Evolutionary conservation across 2,888 invertebrate species (phyloP).

Genomic region (Aspidapion aeneum): DNA sequence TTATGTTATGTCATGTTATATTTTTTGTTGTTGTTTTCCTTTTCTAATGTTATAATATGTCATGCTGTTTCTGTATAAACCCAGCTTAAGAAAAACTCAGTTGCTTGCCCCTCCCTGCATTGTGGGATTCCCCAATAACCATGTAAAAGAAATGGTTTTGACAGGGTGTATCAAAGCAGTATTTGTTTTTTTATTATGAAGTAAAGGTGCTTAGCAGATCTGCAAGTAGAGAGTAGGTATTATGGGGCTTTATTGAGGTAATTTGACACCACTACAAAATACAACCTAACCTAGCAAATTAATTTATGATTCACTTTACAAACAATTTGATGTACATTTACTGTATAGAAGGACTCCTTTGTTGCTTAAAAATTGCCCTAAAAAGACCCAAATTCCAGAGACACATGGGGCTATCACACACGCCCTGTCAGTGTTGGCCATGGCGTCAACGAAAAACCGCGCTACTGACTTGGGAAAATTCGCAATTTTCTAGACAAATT

Average conservation of each 20-base stretch:
- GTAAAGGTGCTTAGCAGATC: too few species aligned
- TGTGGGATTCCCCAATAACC: too few species aligned
- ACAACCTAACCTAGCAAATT: not conserved
- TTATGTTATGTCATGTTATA: too few species aligned
- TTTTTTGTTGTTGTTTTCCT: too few species aligned
- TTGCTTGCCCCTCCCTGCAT: too few species aligned
- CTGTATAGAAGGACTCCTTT: not conserved
- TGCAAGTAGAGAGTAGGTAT: too few species aligned
- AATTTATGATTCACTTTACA: not conserved
- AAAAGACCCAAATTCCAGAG: conserved; percentile 30
- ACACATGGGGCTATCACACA: conserved; percentile 74
- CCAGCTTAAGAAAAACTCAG: too few species aligned
- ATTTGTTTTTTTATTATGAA: too few species aligned
- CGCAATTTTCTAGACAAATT: conserved; percentile 13
- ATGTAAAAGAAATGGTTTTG: too few species aligned
- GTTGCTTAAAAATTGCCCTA: not conserved
- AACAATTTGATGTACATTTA: not conserved
- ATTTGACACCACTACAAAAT: not conserved
- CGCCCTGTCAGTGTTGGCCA: conserved; percentile 80
- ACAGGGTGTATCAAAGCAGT: too few species aligned
- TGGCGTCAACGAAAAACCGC: conserved; percentile 67
- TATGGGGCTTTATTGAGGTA: not conserved
- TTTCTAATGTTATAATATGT: too few species aligned
- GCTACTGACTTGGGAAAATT: conserved; percentile 39
- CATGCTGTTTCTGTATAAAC: too few species aligned